Base-by-base conservation (phyloP, 1,140 invertebrate genomes). In the Drosophila mojavensis region DNA sequence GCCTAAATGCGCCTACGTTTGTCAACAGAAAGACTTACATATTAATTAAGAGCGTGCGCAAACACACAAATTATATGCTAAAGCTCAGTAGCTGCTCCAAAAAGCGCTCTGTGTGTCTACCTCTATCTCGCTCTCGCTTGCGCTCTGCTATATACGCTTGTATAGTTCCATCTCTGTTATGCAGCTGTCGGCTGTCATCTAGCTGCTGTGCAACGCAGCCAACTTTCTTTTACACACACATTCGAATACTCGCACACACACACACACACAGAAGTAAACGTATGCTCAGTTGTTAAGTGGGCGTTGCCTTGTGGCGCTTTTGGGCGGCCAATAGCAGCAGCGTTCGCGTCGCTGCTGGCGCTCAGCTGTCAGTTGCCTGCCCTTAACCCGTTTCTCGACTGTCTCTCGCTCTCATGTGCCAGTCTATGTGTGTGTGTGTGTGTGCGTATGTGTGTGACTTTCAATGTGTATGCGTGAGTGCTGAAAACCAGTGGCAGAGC, bases 281-380 rank as follows among this genome's bases (percentile, higher is more conserved):
- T 62, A 43, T 47, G 53, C 64, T 64, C 33, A 20, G 64, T 62
- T 66, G 62, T 74, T 55, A 67, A 55, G 73, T 83, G 64, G 84
- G 85, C 85, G 84, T 88, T 86, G 74, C 61, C 67, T 75, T 84
- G 77, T 84, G 78, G 75, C 81, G 81, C 82, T 82, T 86, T 81
- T 72, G 70, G 79, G 79, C 83, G 73, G 79, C 77, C 74, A 72
- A 76, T 76, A 56, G 66, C 68, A 75, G 60, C 66, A 47, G 11
- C 60, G 73, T 69, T 70, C 24, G 72, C 69, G 68, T 70, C 66
- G 82, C 82, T 84, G 75, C 77, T 75, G 67, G 63, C 56, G 66
- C 74, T 78, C 67, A 75, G 53, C 83, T 82, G 75, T 75, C 73
- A 53, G 55, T 63, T 69, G 67, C 30, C 51, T 71, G 61, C 77